Percentiles rank a stretch among this genome's conserved stretches.
phyloP scores from a whole-genome alignment of 2,797 vertebrate genomes.

The Xyrichtys novacula region DNA sequence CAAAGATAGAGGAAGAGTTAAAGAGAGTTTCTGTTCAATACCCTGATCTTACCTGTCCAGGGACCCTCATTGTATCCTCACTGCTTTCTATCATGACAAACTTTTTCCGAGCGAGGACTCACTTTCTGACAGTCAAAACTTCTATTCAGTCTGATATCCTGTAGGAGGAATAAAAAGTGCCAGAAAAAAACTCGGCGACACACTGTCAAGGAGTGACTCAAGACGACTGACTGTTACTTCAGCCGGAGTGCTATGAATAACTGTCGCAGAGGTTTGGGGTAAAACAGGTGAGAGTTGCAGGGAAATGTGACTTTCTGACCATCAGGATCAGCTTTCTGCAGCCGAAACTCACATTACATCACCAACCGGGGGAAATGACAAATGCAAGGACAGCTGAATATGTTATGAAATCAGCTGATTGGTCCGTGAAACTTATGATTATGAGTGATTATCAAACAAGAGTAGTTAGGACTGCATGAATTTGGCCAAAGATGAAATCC shows the following conservation, averaged over 20 bases:
- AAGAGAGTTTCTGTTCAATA: slow-evolving; percentile 40
- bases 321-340: neutral
- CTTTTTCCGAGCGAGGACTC: slow-evolving; percentile 26
- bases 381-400: neutral
- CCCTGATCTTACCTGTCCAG: slow-evolving; percentile 55
- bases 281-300: neutral
- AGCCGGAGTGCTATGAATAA: slow-evolving; percentile 24
- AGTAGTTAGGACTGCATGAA: too few species aligned
- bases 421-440: neutral
- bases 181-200: slow-evolving; percentile 15
- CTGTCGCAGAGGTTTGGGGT: slow-evolving; percentile 5
- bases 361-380: neutral
- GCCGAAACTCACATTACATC: neutral
- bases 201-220: neutral
- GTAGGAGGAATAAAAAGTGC: slow-evolving; percentile 32
- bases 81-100: slow-evolving; percentile 19
- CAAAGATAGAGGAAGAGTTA: slow-evolving; percentile 24
- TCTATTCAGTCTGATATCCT: slow-evolving; percentile 12
- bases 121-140: slow-evolving; percentile 41
- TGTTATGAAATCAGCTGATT: too few species aligned
- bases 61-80: slow-evolving; percentile 6
- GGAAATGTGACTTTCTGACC: neutral
- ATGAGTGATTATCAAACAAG: too few species aligned
- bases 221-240: slow-evolving; percentile 33
- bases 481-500: too few species aligned